Evolutionary conservation across 2,113 vertebrate genomes (phyloP).

Genomic region (Sorex fumeus): DNA sequence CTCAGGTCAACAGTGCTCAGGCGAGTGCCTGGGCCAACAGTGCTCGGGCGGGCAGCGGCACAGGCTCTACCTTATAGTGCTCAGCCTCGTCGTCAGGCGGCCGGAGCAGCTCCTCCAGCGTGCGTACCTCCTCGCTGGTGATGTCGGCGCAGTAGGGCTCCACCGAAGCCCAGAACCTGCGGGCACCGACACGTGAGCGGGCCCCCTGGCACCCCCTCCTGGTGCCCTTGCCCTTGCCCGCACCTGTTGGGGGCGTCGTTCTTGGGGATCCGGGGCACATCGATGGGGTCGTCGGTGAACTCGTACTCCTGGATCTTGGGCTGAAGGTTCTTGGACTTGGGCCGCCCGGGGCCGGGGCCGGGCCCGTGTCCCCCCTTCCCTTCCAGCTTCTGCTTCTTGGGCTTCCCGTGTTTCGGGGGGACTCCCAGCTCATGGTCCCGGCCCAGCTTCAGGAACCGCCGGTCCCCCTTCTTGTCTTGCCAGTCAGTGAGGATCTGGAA

Average conservation of each 20-base stretch:
- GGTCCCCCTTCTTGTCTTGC: conserved; percentile 99
- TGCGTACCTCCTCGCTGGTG: conserved; percentile 96
- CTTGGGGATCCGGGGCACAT: conserved; percentile 97
- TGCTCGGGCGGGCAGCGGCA: no score
- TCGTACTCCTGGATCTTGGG: conserved; percentile 98
- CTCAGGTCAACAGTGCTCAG: no score
- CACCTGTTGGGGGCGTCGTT: conserved; percentile 99
- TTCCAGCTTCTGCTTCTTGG: conserved; percentile 98
- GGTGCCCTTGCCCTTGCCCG: background rate
- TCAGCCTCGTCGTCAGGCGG: conserved; percentile 97
- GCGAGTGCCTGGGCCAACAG: no score
- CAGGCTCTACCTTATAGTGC: conserved; percentile 94
- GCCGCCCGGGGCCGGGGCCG: conserved; percentile 95
- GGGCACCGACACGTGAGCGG: conserved; percentile 41
- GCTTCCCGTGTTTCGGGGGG: conserved; percentile 95
- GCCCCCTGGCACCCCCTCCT: background rate
- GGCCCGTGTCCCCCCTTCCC: conserved; percentile 95
- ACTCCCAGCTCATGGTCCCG: conserved; percentile 96
- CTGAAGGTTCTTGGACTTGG: conserved; percentile 97
- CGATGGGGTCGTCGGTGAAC: conserved; percentile 97
- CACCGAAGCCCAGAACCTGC: conserved; percentile 98
- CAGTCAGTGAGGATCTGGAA: conserved; percentile 98
- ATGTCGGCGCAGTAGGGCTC: conserved; percentile 98
- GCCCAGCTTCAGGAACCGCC: conserved; percentile 94
- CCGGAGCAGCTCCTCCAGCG: conserved; percentile 97